Evolutionary conservation across 2,113 vertebrate genomes (phyloP).

Genomic region (Atlantisia rogersi): DNA sequence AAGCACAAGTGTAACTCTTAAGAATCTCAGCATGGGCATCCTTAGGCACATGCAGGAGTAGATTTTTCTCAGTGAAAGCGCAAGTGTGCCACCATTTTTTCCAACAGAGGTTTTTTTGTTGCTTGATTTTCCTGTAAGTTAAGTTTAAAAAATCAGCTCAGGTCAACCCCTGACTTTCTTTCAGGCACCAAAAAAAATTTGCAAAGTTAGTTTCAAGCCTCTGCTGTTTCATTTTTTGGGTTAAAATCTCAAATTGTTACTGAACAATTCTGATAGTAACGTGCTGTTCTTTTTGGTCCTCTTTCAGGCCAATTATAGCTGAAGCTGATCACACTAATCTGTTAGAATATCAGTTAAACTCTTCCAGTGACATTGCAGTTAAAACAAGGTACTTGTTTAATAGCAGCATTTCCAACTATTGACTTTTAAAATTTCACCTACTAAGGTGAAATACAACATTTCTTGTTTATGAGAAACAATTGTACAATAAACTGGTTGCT

Average conservation of each 20-base stretch:
- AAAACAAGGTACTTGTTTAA: constrained; percentile 24
- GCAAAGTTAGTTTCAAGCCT: not conserved
- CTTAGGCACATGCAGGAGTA: not conserved
- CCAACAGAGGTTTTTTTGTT: not conserved
- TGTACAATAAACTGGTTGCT: not conserved
- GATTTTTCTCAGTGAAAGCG: not conserved
- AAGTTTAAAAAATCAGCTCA: not conserved
- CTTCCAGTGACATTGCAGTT: not conserved
- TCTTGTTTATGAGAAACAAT: not conserved
- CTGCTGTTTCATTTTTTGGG: not conserved
- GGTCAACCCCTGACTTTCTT: not conserved
- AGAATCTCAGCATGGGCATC: not conserved
- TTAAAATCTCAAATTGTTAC: not conserved
- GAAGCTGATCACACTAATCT: not conserved
- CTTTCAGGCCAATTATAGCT: not conserved
- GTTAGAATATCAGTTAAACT: not conserved
- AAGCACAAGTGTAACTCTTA: not conserved
- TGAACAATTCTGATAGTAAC: not conserved
- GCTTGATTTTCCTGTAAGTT: not conserved
- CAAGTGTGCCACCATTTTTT: not conserved
- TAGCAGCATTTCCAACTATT: not conserved
- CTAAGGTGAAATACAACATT: not conserved
- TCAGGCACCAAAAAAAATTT: not conserved
- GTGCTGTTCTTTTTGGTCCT: not conserved
- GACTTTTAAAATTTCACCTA: not conserved